Evolutionary conservation across 2,797 vertebrate species (phyloP).

Genomic region (Oreochromis mossambicus): DNA sequence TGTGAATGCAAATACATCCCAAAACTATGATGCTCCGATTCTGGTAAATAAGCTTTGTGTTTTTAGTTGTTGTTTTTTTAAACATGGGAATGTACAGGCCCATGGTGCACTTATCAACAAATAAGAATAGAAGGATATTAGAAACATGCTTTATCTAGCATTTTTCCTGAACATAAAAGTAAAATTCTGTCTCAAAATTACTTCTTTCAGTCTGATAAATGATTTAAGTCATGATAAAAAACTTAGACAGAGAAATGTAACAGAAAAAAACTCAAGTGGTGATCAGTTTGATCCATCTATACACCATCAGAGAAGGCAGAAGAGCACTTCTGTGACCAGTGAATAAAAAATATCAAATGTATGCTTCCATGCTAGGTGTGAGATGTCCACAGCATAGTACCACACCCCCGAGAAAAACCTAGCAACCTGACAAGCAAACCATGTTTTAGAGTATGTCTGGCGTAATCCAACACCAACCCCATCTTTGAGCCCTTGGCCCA

Average conservation of each 20-base stretch:
- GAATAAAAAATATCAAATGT: not conserved
- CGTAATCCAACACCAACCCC: constrained; percentile 38
- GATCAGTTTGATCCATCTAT: not conserved
- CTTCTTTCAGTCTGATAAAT: not conserved
- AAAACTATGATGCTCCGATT: not conserved
- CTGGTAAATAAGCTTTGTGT: not conserved
- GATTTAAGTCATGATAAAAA: not conserved
- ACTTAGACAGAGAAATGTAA: not conserved
- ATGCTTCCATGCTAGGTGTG: not conserved
- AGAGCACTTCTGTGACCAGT: not conserved
- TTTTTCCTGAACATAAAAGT: not conserved
- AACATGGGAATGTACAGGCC: not conserved
- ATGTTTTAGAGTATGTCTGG: constrained; percentile 24
- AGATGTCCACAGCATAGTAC: not conserved
- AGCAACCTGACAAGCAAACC: not conserved
- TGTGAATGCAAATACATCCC: not conserved
- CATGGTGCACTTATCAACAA: not conserved
- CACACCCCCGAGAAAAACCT: not conserved
- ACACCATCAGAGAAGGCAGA: not conserved
- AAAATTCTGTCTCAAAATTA: not conserved
- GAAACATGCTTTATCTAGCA: not conserved
- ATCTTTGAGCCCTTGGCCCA: constrained; percentile 39
- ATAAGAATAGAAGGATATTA: not conserved
- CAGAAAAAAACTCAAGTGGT: not conserved
- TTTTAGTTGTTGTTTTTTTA: not conserved